Percentiles rank a stretch among this genome's conserved stretches.
These are phyloP conservation scores for Catalaphyllia jardinei DNA, from an alignment of 64 coral and sea anemone species.

Conservation along the genomic window DNA sequence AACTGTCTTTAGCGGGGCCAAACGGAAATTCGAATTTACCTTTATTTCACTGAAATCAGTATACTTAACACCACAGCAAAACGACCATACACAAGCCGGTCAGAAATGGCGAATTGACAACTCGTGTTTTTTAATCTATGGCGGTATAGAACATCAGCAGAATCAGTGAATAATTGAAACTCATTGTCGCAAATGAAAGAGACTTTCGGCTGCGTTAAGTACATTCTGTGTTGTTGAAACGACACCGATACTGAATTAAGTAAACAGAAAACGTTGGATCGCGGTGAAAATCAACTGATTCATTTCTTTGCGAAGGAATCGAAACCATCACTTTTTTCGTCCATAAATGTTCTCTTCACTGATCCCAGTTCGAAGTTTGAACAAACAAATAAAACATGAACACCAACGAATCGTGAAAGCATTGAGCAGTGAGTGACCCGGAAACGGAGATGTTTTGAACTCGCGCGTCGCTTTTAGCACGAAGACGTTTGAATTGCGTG, in stretches of 20 bases:
- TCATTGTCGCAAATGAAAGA: too few species aligned
- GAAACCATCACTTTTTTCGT: neutral
- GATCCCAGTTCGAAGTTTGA: neutral
- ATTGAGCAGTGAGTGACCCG: neutral
- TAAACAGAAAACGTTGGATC: neutral
- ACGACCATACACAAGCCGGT: too few species aligned
- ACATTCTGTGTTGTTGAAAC: neutral
- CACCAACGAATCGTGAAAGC: neutral
- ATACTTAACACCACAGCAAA: too few species aligned
- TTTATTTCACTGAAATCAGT: too few species aligned
- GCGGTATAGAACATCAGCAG: too few species aligned
- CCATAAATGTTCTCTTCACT: neutral
- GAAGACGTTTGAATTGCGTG: neutral
- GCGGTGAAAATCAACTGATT: neutral
- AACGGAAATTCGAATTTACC: too few species aligned
- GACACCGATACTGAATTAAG: neutral
- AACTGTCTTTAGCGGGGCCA: too few species aligned
- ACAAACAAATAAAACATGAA: neutral
- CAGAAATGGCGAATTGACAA: too few species aligned
- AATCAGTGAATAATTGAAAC: too few species aligned
- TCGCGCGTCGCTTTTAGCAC: neutral
- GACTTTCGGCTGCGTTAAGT: too few species aligned
- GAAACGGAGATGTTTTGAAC: neutral
- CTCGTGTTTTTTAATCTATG: too few species aligned
- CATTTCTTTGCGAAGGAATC: neutral